Base-by-base conservation (phyloP, 1,140 invertebrate genomes). In the Manduca sexta region DNA sequence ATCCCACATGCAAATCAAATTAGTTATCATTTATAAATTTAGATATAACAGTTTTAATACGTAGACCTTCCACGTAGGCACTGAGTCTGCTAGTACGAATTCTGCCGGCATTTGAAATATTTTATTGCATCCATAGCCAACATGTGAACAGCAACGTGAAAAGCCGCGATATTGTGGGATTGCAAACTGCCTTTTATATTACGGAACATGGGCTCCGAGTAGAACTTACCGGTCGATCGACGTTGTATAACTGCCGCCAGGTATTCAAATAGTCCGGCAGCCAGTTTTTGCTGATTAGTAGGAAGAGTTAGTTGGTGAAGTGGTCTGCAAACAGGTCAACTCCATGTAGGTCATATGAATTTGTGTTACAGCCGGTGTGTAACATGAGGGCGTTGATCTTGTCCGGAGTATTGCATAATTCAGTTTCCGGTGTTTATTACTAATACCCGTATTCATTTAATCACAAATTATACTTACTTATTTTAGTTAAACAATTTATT, bases 41-140 rank as follows among this genome's bases (percentile, higher is more conserved):
- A 3, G 21, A 26, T 1, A 26, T 8, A 26, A 26, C 8, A 5
- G 21, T 26, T 5, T 26, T 26, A 5, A 3, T 5, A 8, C 21
- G 21, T 8, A 5, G 4, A 26, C 21, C 4, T 8, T 8, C 4
- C 21, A 26, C 4, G 8, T 26, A 8, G 21, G 1, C 21, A 26
- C 21, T 26, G 8, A 26, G 8, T 26, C 21, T 8, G 21, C 8
- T 26, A 8, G 21, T 26, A 26, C 8, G 21, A 26, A 26, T 26
- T 26, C 8, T 26, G 21, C 8, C 21, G 21, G 4, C 34, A 0
- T 12, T n/a, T 74, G 72, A 74, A 79, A 59, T 56, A 53, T 68
- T 81, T 82, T 78, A 79, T 64, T 67, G 52, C 68, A 65, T 53
- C 60, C 72, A 67, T 73, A 79, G 74, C n/a, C n/a, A n/a, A n/a